These are phyloP conservation scores for Varanus salvator DNA, from an alignment of 2,113 vertebrate genomes.

Conservation along the genomic window DNA sequence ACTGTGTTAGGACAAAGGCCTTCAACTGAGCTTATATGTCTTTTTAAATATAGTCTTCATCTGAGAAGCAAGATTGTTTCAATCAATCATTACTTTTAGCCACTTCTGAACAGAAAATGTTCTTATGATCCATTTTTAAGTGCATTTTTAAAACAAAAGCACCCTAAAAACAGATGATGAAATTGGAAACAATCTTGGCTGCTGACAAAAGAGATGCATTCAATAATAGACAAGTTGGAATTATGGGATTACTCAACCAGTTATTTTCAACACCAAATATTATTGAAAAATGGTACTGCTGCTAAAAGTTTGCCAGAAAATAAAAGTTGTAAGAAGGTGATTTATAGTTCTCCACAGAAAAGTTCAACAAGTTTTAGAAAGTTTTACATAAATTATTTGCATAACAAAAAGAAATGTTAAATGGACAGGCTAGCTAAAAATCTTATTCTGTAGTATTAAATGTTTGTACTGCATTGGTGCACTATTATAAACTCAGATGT, in stretches of 20 bases:
- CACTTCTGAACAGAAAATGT: neutral
- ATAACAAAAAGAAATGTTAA: neutral
- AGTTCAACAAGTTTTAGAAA: neutral
- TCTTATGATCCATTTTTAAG: neutral
- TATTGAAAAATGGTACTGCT: neutral
- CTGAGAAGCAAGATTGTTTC: slow-evolving; percentile 1
- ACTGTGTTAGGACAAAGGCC: neutral
- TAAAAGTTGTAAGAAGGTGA: neutral
- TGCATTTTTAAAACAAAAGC: slow-evolving; percentile 12
- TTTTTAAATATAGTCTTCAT: slow-evolving; percentile 21
- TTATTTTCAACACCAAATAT: neutral
- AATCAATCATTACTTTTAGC: slow-evolving; percentile 16
- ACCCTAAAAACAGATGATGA: neutral
- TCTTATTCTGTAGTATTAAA: neutral
- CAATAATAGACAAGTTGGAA: slow-evolving; percentile 1
- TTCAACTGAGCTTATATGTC: slow-evolving; percentile 15
- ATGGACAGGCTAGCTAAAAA: neutral
- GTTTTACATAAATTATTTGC: neutral
- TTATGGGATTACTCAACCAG: neutral
- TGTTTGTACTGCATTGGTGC: neutral
- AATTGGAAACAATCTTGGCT: slow-evolving; percentile 1
- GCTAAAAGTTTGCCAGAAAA: neutral
- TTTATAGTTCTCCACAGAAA: neutral
- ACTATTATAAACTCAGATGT: neutral
- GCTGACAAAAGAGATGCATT: neutral